A percentile compares a stretch with the other conserved stretches of the same genome.
Evolutionary conservation across 2,797 vertebrate species (phyloP).

Genomic region (Sebastes aleutianus): DNA sequence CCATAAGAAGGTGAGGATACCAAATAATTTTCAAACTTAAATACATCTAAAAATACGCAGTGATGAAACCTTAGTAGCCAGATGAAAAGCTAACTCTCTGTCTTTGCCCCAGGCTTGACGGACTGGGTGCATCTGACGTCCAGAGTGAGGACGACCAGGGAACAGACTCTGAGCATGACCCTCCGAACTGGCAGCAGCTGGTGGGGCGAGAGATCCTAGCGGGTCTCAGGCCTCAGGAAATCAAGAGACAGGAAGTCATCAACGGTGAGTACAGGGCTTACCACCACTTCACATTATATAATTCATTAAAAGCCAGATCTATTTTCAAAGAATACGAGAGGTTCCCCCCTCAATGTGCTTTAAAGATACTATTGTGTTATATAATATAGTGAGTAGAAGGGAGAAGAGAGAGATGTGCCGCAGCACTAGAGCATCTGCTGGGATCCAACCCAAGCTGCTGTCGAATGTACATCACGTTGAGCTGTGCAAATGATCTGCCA

Average conservation of each 20-base stretch:
- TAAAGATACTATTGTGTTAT: background rate
- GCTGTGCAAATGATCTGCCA: background rate
- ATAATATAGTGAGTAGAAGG: background rate
- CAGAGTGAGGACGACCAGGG: slow-evolving; percentile 93
- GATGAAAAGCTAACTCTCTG: background rate
- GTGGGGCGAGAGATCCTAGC: slow-evolving; percentile 90
- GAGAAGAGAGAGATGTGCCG: background rate
- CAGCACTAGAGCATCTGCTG: background rate
- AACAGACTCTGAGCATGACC: slow-evolving; percentile 90
- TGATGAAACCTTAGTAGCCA: background rate
- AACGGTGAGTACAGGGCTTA: slow-evolving; percentile 83
- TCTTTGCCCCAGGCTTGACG: slow-evolving; percentile 81
- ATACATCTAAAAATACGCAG: background rate
- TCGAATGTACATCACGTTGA: background rate
- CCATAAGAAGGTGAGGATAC: slow-evolving; percentile 86
- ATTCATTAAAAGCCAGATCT: background rate
- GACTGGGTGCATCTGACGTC: slow-evolving; percentile 82
- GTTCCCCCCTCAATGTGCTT: background rate
- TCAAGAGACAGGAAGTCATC: slow-evolving; percentile 95
- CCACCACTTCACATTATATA: background rate
- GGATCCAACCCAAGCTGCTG: background rate
- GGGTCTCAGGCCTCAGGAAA: slow-evolving; percentile 89
- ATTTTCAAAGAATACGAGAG: background rate
- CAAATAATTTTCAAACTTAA: background rate
- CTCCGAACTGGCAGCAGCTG: slow-evolving; percentile 93